A percentile compares a stretch with the other conserved stretches of the same genome.
Evolutionary conservation across 2,113 vertebrate genomes (phyloP).

Genomic region (Cygnus buccinator): DNA sequence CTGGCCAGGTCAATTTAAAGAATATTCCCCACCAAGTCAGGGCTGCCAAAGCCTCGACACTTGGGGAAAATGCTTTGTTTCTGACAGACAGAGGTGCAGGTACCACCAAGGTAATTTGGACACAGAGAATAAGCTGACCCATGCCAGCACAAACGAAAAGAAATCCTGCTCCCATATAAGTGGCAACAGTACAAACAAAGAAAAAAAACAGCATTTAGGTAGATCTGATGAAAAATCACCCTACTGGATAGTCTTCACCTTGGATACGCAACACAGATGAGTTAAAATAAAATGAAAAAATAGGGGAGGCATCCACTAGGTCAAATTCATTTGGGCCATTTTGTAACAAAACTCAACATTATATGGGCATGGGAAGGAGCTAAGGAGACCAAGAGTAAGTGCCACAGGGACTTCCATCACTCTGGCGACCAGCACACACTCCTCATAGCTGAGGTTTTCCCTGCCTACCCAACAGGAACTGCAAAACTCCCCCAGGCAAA

Average conservation of each 20-base stretch:
- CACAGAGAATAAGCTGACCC: neutral
- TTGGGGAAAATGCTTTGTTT: neutral
- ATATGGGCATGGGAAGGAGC: neutral
- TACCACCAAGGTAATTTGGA: neutral
- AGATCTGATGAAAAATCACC: neutral
- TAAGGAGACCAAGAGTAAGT: neutral
- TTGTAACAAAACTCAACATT: neutral
- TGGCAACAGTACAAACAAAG: neutral
- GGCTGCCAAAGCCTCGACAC: neutral
- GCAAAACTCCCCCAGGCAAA: neutral
- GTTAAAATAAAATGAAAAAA: neutral
- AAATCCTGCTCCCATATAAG: neutral
- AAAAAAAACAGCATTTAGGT: neutral
- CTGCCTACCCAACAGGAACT: neutral
- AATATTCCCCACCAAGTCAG: fast-evolving
- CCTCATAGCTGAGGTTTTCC: neutral
- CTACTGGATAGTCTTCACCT: neutral
- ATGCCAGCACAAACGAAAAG: neutral
- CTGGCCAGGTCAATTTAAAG: neutral
- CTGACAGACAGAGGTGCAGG: neutral
- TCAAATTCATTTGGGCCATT: neutral
- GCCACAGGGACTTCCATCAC: neutral
- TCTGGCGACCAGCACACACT: neutral
- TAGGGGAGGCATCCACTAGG: fast-evolving
- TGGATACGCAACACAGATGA: neutral